Conservation (phyloP, 2,888 invertebrate genomes). For the Ariolimax columbianus region DNA sequence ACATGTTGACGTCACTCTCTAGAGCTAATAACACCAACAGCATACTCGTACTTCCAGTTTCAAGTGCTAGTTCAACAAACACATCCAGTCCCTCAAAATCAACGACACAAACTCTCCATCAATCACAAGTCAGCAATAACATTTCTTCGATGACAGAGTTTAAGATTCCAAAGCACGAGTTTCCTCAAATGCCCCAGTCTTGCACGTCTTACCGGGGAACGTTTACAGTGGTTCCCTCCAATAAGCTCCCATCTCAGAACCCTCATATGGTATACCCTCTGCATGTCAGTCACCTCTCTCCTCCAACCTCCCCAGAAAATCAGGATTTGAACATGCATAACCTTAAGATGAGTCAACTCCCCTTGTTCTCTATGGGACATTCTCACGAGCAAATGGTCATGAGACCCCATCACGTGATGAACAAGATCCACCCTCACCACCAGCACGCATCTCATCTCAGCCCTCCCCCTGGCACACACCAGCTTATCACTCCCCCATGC, state of each 20-base stretch:
- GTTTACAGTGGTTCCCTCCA: constrained; percentile 60
- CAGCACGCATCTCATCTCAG: constrained; percentile 60
- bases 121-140: constrained; percentile 30
- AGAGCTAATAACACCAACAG: constrained; percentile 51
- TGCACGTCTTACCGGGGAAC: constrained; percentile 62
- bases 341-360: constrained; percentile 51
- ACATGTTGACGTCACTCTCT: constrained; percentile 55
- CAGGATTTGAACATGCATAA: constrained; percentile 57
- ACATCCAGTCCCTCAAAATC: constrained; percentile 13
- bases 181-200: constrained; percentile 59
- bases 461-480: constrained; percentile 62
- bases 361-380: constrained; percentile 48
- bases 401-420: constrained; percentile 44
- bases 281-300: constrained; percentile 79
- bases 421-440: constrained; percentile 47
- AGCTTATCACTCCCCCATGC: constrained; percentile 81
- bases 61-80: constrained; percentile 19
- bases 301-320: constrained; percentile 79
- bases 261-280: constrained; percentile 54
- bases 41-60: neutral
- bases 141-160: constrained; percentile 55
- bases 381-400: constrained; percentile 41
- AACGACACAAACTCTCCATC: neutral
- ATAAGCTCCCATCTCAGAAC: constrained; percentile 61
- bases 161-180: constrained; percentile 70